These are phyloP conservation scores for Ivindomyrus marchei DNA, from an alignment of 2,113 vertebrate genomes.

Conservation along the genomic window DNA sequence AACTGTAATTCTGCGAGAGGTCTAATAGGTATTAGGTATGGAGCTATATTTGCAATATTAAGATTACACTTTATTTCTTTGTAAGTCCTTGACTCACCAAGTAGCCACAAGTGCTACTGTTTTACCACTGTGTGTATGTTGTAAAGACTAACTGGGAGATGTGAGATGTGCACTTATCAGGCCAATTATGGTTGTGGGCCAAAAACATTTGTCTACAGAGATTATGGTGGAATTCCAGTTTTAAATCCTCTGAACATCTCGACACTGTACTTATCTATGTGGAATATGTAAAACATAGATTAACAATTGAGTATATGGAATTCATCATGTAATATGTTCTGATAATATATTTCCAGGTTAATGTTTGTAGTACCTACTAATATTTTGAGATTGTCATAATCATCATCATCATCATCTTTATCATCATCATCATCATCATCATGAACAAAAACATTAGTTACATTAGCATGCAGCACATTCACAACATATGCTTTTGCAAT, in stretches of 20 bases:
- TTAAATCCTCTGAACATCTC: not conserved
- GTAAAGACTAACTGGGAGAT: not conserved
- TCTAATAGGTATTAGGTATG: not conserved
- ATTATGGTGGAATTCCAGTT: not conserved
- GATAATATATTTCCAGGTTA: not conserved
- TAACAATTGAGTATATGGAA: too few species aligned
- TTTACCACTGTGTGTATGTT: not conserved
- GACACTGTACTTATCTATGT: not conserved
- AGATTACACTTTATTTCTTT: not conserved
- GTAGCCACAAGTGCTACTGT: not conserved
- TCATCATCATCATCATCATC: conserved; percentile 10
- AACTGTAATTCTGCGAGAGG: not conserved
- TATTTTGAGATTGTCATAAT: not conserved
- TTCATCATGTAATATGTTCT: not conserved
- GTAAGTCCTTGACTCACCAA: not conserved
- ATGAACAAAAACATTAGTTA: not conserved
- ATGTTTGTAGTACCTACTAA: not conserved
- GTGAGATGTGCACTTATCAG: not conserved
- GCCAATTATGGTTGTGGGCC: not conserved
- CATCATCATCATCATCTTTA: not conserved
- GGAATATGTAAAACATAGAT: not conserved
- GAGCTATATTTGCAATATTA: not conserved
- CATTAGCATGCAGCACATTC: conserved; percentile 16
- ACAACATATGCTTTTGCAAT: not conserved
- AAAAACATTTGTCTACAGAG: not conserved